phyloP scores from a whole-genome alignment of 2,797 vertebrate genomes.

The Petrocephalus schoutedeni region DNA sequence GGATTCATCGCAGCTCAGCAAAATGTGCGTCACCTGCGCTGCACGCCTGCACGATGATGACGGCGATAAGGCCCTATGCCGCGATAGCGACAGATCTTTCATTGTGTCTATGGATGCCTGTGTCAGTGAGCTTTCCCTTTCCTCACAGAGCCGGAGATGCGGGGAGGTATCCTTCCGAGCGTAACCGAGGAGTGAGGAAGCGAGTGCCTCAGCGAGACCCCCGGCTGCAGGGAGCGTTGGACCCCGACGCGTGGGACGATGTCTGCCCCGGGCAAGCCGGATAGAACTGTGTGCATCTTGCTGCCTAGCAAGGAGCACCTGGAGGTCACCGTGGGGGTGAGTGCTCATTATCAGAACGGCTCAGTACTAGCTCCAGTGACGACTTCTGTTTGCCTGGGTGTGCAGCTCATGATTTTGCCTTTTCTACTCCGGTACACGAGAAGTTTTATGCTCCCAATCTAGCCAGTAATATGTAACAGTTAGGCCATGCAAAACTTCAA shows the following conservation, averaged over 20 bases:
- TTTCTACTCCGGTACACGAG: neutral
- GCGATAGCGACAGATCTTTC: neutral
- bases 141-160: constrained; percentile 46
- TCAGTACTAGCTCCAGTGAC: neutral
- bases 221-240: constrained; percentile 15
- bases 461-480: neutral
- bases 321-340: constrained; percentile 70
- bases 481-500: neutral
- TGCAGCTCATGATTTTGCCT: neutral
- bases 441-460: neutral
- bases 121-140: neutral
- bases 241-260: constrained; percentile 40
- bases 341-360: neutral
- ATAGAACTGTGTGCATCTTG: constrained; percentile 73
- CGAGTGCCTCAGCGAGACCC: neutral
- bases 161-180: constrained; percentile 22
- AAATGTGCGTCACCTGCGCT: neutral
- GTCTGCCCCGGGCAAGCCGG: constrained; percentile 56
- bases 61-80: neutral
- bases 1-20: neutral
- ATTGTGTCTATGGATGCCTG: neutral
- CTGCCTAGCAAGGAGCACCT: constrained; percentile 78
- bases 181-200: constrained; percentile 15
- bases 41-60: neutral
- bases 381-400: neutral